Evolutionary conservation across 2,888 invertebrate species (phyloP).

Genomic region (Pollenia angustigena): DNA sequence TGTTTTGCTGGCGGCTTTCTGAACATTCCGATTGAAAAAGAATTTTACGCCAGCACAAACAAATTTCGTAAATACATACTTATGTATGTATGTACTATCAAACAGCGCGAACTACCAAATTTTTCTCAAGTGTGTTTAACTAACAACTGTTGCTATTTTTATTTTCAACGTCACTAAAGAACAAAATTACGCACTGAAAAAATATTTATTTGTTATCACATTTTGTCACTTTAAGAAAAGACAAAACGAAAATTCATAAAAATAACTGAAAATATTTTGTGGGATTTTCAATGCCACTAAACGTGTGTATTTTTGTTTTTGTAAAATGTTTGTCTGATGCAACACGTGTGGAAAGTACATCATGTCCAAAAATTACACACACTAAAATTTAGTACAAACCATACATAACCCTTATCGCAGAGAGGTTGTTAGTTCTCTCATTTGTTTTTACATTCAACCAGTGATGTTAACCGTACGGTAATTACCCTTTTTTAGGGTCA

Average conservation of each 20-base stretch:
- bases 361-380: slow-evolving; percentile 20
- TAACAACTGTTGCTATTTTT: background rate
- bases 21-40: too few relatives aligned
- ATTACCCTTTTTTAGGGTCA: too few relatives aligned
- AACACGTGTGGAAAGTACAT: slow-evolving; percentile 68
- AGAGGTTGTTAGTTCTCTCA: background rate
- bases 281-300: slow-evolving; percentile 42
- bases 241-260: background rate
- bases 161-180: background rate
- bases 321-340: slow-evolving; percentile 63
- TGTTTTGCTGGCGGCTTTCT: too few relatives aligned
- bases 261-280: background rate
- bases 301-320: slow-evolving; percentile 25
- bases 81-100: too few relatives aligned
- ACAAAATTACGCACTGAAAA: too few relatives aligned
- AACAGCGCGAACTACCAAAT: too few relatives aligned
- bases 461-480: too few relatives aligned
- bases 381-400: slow-evolving; percentile 16
- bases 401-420: background rate
- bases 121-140: background rate
- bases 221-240: slow-evolving; percentile 7
- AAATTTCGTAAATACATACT: too few relatives aligned
- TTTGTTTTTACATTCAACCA: background rate
- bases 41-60: too few relatives aligned
- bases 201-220: background rate